Evolutionary conservation across 2,113 vertebrate genomes (phyloP).

Genomic region (Notarius quadriscutis): DNA sequence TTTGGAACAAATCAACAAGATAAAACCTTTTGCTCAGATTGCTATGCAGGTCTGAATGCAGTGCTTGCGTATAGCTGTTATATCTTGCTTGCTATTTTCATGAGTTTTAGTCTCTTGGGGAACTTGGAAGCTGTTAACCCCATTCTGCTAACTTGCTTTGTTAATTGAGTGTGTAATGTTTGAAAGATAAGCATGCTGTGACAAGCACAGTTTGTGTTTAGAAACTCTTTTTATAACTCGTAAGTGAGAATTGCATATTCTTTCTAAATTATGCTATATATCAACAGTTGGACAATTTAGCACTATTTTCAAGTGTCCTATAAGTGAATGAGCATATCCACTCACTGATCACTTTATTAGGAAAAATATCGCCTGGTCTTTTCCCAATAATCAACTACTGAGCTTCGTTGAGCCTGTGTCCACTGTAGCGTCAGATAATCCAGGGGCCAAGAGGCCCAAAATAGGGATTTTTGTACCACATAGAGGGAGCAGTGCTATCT

Average conservation of each 20-base stretch:
- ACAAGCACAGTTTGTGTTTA: constrained; percentile 22
- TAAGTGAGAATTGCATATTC: constrained; percentile 16
- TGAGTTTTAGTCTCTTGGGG: background rate
- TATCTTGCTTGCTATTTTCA: background rate
- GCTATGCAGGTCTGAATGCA: background rate
- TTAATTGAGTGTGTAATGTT: constrained; percentile 33
- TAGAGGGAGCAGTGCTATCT: no score
- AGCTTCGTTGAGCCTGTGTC: background rate
- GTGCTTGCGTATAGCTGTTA: background rate
- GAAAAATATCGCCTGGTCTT: background rate
- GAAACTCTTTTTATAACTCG: constrained; percentile 2
- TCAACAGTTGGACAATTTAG: background rate
- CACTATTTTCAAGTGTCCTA: background rate
- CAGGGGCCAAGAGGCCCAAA: no score
- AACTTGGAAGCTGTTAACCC: constrained; percentile 30
- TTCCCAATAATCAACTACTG: background rate
- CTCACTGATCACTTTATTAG: no score
- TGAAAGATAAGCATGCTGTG: constrained; percentile 32
- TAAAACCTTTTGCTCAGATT: constrained; percentile 9
- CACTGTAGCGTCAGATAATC: background rate
- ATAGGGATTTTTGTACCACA: no score
- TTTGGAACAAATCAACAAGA: constrained; percentile 1
- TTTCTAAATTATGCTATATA: background rate
- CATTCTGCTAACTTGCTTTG: constrained; percentile 31
- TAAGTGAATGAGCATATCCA: background rate